Evolutionary conservation across 2,113 vertebrate species (phyloP).

Genomic region (Varanus komodoensis): DNA sequence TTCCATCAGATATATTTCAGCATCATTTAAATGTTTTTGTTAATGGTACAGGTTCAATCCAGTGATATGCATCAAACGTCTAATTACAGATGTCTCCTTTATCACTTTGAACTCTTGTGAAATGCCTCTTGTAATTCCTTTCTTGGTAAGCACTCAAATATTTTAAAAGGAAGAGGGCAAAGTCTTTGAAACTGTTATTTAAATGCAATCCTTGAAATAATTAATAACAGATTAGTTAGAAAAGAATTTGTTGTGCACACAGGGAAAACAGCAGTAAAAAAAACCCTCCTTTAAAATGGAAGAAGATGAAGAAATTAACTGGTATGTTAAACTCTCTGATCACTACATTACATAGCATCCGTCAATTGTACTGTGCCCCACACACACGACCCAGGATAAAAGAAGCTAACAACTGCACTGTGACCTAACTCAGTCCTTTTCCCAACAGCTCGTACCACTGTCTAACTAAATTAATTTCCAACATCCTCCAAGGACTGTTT

Average conservation of each 20-base stretch:
- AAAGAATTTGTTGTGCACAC: not conserved
- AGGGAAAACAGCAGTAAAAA: conserved; percentile 6
- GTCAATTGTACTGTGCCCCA: not conserved
- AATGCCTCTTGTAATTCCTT: conserved; percentile 16
- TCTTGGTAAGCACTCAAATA: conserved; percentile 13
- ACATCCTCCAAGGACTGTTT: not conserved
- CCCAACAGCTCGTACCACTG: not conserved
- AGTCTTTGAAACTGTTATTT: conserved; percentile 19
- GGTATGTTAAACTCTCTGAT: not conserved
- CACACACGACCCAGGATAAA: not conserved
- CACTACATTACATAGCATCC: not conserved
- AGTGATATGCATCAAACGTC: not conserved
- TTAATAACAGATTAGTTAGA: conserved; percentile 28
- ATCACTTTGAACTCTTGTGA: conserved; percentile 13
- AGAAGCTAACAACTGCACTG: not conserved
- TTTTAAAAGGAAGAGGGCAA: conserved; percentile 1
- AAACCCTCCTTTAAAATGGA: not conserved
- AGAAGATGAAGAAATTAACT: conserved; percentile 11
- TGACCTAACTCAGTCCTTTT: not conserved
- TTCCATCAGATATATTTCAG: not conserved
- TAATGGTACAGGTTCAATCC: not conserved
- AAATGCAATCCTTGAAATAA: conserved; percentile 9
- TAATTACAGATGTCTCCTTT: conserved; percentile 10
- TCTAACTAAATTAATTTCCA: not conserved
- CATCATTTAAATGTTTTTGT: conserved; percentile 11